Evolutionary conservation across 2,113 vertebrate species (phyloP), one percentile per base, ranked within the genome.

Genomic region (Genyomyrus donnyi): DNA sequence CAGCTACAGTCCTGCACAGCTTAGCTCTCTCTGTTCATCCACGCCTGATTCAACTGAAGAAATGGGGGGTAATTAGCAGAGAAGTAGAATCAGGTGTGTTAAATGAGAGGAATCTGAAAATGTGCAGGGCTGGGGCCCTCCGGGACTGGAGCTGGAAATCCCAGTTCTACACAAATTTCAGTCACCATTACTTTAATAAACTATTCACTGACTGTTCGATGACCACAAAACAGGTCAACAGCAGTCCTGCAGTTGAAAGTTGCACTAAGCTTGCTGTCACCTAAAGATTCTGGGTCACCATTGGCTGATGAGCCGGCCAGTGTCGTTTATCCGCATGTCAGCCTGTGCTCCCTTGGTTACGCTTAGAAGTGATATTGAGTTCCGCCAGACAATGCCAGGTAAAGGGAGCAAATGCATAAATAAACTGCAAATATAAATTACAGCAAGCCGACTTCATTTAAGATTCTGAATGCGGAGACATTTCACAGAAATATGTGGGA

Each of bases 291-390:
- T 89, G 77, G 45, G 13, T 24, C 17, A 70, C 88, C 88, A 85
- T 88, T 88, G 77, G 87, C 19, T 70, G 89, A 88, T 48, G 7
- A 77, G 86, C 85, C n/a, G 90, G 89, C 91, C 92, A 90, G 91
- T 93, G 92, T 93, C 66, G 90, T 86, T 92, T 90, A 92, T 91
- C 91, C 90, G 91, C 87, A 93, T 93, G 90, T 91, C 91, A 90
- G 58, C 90, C 91, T 92, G 74, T 58, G 90, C 74, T 90, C 84
- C 66, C 83, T 88, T 89, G 58, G 88, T 84, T 88, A 85, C 85
- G 85, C 80, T 89, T 87, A 85, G n/a, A 13, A 46, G 35, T 83
- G 49, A 93, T 74, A 90, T 89, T 91, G 77, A 87, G 62, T 49
- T 58, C 53, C 42, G 27, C 24, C 83, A 50, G 74, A 91, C 91